These are phyloP conservation scores for Trissoscelio sp. DNA, from an alignment of 2,888 invertebrate genomes.

Conservation along the genomic window DNA sequence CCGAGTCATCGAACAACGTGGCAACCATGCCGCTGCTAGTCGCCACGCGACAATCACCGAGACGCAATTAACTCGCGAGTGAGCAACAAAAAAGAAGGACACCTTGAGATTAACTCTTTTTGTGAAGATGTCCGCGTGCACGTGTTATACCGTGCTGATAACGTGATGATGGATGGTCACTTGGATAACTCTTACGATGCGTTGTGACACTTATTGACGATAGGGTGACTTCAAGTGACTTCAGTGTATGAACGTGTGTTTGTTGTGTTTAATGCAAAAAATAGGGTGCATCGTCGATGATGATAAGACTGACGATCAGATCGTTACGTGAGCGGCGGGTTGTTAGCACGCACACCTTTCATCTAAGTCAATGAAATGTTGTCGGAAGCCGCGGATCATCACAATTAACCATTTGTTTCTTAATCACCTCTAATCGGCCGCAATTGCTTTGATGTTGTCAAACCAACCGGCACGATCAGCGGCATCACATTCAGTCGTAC, in stretches of 20 bases:
- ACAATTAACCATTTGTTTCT: slow-evolving; percentile 79
- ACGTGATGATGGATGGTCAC: slow-evolving; percentile 34
- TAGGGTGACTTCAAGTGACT: neutral
- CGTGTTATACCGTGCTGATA: slow-evolving; percentile 9
- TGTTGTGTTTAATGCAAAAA: neutral
- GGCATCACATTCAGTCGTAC: neutral
- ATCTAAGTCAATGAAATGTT: slow-evolving; percentile 46
- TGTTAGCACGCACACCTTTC: slow-evolving; percentile 42
- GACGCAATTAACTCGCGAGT: slow-evolving; percentile 35
- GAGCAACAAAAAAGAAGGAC: too few species aligned
- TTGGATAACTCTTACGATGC: slow-evolving; percentile 9
- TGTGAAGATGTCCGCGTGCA: slow-evolving; percentile 9
- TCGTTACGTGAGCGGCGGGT: slow-evolving; percentile 37
- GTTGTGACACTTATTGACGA: slow-evolving; percentile 47
- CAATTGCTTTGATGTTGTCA: slow-evolving; percentile 79
- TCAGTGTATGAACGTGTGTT: slow-evolving; percentile 8
- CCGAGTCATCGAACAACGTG: slow-evolving; percentile 75
- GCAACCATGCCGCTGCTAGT: slow-evolving; percentile 74
- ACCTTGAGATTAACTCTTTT: too few species aligned
- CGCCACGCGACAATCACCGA: slow-evolving; percentile 33
- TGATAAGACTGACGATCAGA: slow-evolving; percentile 58
- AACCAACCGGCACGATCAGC: slow-evolving; percentile 75
- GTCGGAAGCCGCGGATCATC: slow-evolving; percentile 50
- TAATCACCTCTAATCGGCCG: slow-evolving; percentile 79
- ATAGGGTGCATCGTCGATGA: slow-evolving; percentile 13